Evolutionary conservation across 2,888 invertebrate genomes (phyloP).

Genomic region (Dermolepida albohirtum): DNA sequence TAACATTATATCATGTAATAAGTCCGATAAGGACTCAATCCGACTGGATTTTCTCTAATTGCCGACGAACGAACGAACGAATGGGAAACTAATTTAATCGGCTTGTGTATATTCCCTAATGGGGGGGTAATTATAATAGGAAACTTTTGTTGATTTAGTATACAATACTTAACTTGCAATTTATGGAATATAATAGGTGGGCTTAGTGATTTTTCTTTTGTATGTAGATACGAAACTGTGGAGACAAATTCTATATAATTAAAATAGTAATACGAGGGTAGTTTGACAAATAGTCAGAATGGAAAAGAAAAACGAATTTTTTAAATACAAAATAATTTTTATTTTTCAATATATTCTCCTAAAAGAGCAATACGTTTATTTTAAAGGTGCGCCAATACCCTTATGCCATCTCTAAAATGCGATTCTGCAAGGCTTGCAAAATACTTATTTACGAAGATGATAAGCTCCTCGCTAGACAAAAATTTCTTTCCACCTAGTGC

Average conservation of each 20-base stretch:
- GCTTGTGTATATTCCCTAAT: slow-evolving; percentile 3
- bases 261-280: too few species aligned
- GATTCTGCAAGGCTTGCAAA: too few species aligned
- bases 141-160: slow-evolving; percentile 14
- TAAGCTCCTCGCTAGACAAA: too few species aligned
- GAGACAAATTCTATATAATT: background rate
- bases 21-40: slow-evolving; percentile 15
- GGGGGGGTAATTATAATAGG: slow-evolving; percentile 22
- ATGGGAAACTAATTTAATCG: slow-evolving; percentile 12
- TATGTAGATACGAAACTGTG: slow-evolving; percentile 6
- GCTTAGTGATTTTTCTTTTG: background rate
- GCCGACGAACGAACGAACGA: background rate
- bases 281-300: too few species aligned
- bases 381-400: too few species aligned
- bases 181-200: slow-evolving; percentile 22
- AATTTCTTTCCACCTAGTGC: too few species aligned
- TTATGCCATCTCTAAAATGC: too few species aligned
- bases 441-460: too few species aligned
- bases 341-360: too few species aligned
- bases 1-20: slow-evolving; percentile 13
- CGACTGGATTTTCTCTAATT: slow-evolving; percentile 23
- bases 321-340: too few species aligned
- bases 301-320: too few species aligned
- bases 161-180: slow-evolving; percentile 28
- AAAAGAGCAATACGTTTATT: too few species aligned